phyloP scores from a whole-genome alignment of 2,888 invertebrate species.

The Ypsolopha sequella region DNA sequence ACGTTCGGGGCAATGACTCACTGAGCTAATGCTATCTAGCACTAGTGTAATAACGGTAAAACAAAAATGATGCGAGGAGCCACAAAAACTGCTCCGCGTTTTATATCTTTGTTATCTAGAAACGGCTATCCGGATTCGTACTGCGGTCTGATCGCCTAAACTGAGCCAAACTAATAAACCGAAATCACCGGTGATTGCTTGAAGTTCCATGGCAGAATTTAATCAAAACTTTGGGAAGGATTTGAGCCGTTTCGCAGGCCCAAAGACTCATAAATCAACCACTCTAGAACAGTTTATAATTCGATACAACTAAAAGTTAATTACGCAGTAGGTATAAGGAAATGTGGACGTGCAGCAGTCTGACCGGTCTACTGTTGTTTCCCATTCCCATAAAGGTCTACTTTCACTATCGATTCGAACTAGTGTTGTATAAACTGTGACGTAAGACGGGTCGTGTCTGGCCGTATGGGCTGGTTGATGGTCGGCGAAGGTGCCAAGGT shows the following conservation, averaged over 20 bases:
- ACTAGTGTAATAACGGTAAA: not conserved
- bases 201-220: too few relatives aligned
- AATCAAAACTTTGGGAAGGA: too few relatives aligned
- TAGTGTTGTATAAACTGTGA: slow-evolving; percentile 1
- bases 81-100: not conserved
- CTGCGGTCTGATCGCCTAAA: not conserved
- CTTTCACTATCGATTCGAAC: slow-evolving; percentile 7
- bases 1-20: not conserved
- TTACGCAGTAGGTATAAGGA: not conserved
- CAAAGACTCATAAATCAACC: too few relatives aligned
- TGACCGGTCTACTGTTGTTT: slow-evolving; percentile 8
- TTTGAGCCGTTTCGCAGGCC: too few relatives aligned
- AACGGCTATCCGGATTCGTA: not conserved
- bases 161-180: not conserved
- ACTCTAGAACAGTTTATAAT: not conserved
- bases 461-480: slow-evolving; percentile 24
- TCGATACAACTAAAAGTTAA: not conserved
- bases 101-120: not conserved
- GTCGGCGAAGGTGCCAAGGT: slow-evolving; percentile 55
- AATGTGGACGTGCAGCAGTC: not conserved
- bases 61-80: not conserved
- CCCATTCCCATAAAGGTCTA: slow-evolving; percentile 10
- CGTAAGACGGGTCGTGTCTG: slow-evolving; percentile 22
- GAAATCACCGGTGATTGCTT: not conserved
- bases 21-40: not conserved